These are phyloP conservation scores for Drosophila baimaii DNA, from an alignment of 1,140 invertebrate species.

Conservation along the genomic window DNA sequence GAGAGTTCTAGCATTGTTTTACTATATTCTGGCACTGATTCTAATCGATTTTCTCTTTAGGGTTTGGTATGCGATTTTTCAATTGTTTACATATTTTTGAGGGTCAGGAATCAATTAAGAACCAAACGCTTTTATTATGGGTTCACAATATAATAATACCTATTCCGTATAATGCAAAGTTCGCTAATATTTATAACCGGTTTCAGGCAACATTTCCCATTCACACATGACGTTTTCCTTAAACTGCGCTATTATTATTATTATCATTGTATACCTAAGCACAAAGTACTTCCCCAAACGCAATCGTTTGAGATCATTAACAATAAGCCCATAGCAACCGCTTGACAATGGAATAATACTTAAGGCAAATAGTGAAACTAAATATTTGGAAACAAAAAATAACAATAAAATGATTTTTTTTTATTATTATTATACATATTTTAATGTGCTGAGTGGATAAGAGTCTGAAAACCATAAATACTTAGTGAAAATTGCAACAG, in stretches of 20 bases:
- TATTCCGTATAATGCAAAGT: background rate
- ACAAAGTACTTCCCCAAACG: background rate
- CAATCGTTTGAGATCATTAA: background rate
- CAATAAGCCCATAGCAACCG: background rate
- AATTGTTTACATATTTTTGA: too few species aligned
- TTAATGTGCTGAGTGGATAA: too few species aligned
- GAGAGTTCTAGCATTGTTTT: too few species aligned
- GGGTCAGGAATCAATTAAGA: too few species aligned
- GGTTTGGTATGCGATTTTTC: too few species aligned
- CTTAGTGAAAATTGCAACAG: background rate
- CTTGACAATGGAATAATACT: background rate
- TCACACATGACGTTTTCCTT: conserved; percentile 3
- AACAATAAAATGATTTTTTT: background rate
- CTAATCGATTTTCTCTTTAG: too few species aligned
- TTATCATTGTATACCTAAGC: background rate
- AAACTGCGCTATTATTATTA: background rate
- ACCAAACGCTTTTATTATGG: too few species aligned
- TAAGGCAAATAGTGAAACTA: background rate
- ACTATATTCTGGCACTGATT: too few species aligned
- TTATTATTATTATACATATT: too few species aligned
- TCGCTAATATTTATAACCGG: conserved; percentile 3
- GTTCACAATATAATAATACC: background rate
- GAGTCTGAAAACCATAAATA: background rate
- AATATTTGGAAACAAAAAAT: background rate
- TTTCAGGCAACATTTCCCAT: conserved; percentile 4